Evolutionary conservation across 2,797 vertebrate species (phyloP).

Genomic region (Sebastes vulpes): DNA sequence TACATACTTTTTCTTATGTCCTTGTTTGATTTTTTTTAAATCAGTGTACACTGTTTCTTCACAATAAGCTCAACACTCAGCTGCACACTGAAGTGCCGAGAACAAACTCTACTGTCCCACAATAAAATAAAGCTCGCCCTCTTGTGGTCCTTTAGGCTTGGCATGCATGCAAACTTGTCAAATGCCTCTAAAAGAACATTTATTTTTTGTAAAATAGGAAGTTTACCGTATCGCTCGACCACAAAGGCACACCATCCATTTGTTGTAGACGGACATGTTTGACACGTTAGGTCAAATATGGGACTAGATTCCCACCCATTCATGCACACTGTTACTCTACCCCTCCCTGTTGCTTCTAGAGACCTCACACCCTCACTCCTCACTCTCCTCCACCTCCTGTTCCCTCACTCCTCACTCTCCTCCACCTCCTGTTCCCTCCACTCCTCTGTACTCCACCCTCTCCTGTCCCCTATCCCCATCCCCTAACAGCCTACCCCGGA

Average conservation of each 20-base stretch:
- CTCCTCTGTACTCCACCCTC: slow-evolving; percentile 54
- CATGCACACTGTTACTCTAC: slow-evolving; percentile 49
- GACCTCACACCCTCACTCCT: slow-evolving; percentile 64
- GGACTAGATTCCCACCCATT: slow-evolving; percentile 52
- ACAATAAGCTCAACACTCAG: neutral
- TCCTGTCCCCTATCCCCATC: slow-evolving; percentile 62
- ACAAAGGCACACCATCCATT: slow-evolving; percentile 6
- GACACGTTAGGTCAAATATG: slow-evolving; percentile 71
- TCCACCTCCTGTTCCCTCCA: slow-evolving; percentile 75
- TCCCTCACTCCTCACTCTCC: slow-evolving; percentile 63
- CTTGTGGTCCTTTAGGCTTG: slow-evolving; percentile 58
- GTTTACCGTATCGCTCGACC: neutral
- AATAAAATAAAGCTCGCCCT: slow-evolving; percentile 56
- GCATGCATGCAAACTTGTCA: slow-evolving; percentile 39
- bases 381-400: slow-evolving; percentile 71
- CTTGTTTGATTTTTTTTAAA: neutral
- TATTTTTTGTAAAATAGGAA: neutral
- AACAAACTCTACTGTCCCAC: slow-evolving; percentile 8
- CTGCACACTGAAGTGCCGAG: neutral
- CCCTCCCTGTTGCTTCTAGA: slow-evolving; percentile 55
- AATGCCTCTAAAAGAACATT: neutral
- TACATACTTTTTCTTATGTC: neutral
- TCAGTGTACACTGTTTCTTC: neutral
- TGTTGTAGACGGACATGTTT: slow-evolving; percentile 57
- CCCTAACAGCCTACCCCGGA: slow-evolving; percentile 95